Evolutionary conservation across 2,113 vertebrate species (phyloP).

Genomic region (Mugil cephalus): DNA sequence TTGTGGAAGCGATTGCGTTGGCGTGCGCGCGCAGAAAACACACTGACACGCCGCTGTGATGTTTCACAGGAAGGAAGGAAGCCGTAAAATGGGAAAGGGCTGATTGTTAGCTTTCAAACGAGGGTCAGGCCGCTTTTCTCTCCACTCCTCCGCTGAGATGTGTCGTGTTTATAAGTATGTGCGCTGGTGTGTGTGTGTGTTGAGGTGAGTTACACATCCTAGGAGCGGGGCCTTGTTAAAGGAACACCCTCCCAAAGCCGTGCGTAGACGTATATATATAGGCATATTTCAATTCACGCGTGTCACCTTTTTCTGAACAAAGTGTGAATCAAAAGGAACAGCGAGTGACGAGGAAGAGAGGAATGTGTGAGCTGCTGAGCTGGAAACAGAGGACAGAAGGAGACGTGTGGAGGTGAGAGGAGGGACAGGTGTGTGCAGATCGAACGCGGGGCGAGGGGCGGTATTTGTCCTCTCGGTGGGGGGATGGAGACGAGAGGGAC

Average conservation of each 20-base stretch:
- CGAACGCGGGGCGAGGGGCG: constrained; percentile 7
- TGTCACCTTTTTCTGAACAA: constrained; percentile 24
- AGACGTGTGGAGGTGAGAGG: constrained; percentile 58
- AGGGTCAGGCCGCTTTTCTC: constrained; percentile 52
- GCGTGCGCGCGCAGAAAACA: constrained; percentile 5
- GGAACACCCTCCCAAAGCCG: constrained; percentile 38
- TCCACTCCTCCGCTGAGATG: constrained; percentile 20
- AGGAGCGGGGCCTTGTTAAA: constrained; percentile 39
- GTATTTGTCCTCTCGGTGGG: constrained; percentile 72
- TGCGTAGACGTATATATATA: constrained; percentile 28
- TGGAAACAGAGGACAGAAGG: constrained; percentile 50
- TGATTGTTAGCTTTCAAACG: constrained; percentile 63
- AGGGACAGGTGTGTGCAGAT: constrained; percentile 41
- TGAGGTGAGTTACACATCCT: constrained; percentile 33
- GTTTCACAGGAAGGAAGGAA: constrained; percentile 47
- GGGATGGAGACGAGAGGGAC: constrained; percentile 44
- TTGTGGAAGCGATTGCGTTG: constrained; percentile 38
- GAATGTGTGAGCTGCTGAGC: constrained; percentile 48
- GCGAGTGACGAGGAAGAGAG: constrained; percentile 39
- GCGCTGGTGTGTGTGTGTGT: neutral
- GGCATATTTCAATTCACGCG: constrained; percentile 14
- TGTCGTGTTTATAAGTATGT: constrained; percentile 23
- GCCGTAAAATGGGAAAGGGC: constrained; percentile 59
- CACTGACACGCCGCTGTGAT: constrained; percentile 34
- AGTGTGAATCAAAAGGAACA: constrained; percentile 27